Base-by-base conservation (phyloP, 2,797 vertebrate species). In the Ibycter americanus region DNA sequence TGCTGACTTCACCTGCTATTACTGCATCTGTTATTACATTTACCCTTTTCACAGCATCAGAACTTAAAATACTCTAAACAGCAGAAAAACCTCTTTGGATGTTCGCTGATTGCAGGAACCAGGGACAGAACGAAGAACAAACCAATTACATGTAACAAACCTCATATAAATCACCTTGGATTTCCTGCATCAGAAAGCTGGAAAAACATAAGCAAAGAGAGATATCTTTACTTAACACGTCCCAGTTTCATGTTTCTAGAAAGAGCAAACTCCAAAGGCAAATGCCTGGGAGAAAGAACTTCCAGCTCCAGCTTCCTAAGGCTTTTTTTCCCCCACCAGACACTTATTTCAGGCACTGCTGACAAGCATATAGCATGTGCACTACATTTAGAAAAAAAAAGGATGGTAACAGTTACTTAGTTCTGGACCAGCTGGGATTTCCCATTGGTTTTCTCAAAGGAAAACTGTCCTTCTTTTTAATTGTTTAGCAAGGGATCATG, bases 1-100 rank as follows among this genome's bases (percentile, higher is more conserved):
- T 44, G 44, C 21, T 92, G 82, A 89, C 61, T 93, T 94, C 62
- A 86, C 62, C 73, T 81, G 82, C 55, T 93, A 80, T 85, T 83
- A 87, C 27, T 72, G 46, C 46, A 85, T 38, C 12, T 87, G 71
- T 67, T 80, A 93, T 68, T 87, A 87, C 83, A 96, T 87, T 66
- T 62, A 90, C 15, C 29, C 44, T 83, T 94, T 87, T 47, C 67
- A 63, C 44, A 80, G 78, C 23, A 63, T 59, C 87, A 59, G 65
- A 94, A 70, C 36, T 78, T 81, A 62, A 85, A 91, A 67, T 44
- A 68, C 47, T 91, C 56, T 81, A 49, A 89, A 72, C 44, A 85
- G 80, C 22, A 86, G 56, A 40, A 83, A 87, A 92, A 89, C 5
- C 21, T 65, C 46, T 72, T 80, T 79, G 66, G 29, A 79, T 40